These are phyloP conservation scores for Sebastes iracundus DNA, from an alignment of 2,797 vertebrate genomes.

Conservation along the genomic window DNA sequence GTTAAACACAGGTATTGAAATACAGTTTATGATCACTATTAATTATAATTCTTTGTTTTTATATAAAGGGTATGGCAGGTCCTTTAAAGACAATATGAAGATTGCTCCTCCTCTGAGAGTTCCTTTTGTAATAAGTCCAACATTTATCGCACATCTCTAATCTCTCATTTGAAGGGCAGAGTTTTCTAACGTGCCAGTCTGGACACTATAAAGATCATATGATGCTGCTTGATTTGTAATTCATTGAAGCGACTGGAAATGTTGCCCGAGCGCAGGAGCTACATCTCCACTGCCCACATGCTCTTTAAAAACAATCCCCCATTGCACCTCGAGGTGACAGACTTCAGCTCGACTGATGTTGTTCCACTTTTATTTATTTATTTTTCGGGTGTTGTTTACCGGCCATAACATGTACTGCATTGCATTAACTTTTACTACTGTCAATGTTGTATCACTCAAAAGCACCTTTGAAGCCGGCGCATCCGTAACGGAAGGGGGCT, in stretches of 20 bases:
- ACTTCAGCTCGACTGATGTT: constrained; percentile 78
- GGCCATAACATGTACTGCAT: constrained; percentile 80
- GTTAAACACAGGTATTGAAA: constrained; percentile 49
- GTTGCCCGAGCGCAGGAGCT: constrained; percentile 64
- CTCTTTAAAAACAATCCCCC: constrained; percentile 81
- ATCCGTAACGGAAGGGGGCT: constrained; percentile 49
- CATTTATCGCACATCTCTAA: constrained; percentile 70
- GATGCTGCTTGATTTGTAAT: constrained; percentile 68
- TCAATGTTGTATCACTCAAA: constrained; percentile 76
- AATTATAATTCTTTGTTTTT: constrained; percentile 46
- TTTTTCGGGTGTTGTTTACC: constrained; percentile 76
- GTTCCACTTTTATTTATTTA: constrained; percentile 75
- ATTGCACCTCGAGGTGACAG: constrained; percentile 77
- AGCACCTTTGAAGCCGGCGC: constrained; percentile 61
- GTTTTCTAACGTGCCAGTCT: constrained; percentile 61
- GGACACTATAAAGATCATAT: constrained; percentile 66
- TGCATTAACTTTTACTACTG: constrained; percentile 81
- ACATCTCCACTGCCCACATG: constrained; percentile 74
- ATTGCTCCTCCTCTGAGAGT: constrained; percentile 48
- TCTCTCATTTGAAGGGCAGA: constrained; percentile 67
- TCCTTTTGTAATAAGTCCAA: constrained; percentile 56
- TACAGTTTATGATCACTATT: constrained; percentile 29
- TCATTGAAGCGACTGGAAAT: constrained; percentile 70
- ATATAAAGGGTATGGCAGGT: constrained; percentile 20
- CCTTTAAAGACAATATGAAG: constrained; percentile 47